phyloP scores from a whole-genome alignment of 2,888 invertebrate genomes.

The Drosophila acutilabella region DNA sequence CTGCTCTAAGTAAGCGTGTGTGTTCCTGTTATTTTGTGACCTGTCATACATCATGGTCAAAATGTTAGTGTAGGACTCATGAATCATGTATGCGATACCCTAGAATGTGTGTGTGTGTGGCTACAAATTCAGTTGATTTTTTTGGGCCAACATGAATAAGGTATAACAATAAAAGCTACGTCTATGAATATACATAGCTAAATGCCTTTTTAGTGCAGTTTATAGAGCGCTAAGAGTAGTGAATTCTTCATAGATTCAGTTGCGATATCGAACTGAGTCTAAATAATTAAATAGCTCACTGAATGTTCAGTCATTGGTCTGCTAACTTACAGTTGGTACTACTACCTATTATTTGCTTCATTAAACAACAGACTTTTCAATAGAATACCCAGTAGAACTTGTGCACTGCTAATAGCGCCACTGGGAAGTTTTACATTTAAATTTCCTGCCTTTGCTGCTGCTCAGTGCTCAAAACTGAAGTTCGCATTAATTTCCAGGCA shows the following conservation, averaged over 20 bases:
- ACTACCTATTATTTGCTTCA: too few species aligned
- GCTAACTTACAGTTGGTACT: too few species aligned
- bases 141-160: neutral
- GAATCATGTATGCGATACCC: conserved; percentile 41
- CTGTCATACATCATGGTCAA: conserved; percentile 40
- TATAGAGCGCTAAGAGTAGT: neutral
- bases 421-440: neutral
- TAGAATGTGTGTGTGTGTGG: conserved; percentile 3
- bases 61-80: conserved; percentile 21
- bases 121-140: neutral
- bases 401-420: neutral
- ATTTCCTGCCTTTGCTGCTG: neutral
- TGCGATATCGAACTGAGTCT: too few species aligned
- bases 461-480: conserved; percentile 1
- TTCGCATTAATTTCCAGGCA: conserved; percentile 28
- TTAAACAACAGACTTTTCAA: too few species aligned
- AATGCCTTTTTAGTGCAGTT: neutral
- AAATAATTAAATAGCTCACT: too few species aligned
- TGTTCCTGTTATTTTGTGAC: neutral
- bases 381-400: neutral
- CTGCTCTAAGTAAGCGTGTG: too few species aligned
- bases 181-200: conserved; percentile 4
- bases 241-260: too few species aligned
- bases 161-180: conserved; percentile 8
- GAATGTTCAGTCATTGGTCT: too few species aligned